Evolutionary conservation across 2,113 vertebrate genomes (phyloP).

Genomic region (Morone saxatilis): DNA sequence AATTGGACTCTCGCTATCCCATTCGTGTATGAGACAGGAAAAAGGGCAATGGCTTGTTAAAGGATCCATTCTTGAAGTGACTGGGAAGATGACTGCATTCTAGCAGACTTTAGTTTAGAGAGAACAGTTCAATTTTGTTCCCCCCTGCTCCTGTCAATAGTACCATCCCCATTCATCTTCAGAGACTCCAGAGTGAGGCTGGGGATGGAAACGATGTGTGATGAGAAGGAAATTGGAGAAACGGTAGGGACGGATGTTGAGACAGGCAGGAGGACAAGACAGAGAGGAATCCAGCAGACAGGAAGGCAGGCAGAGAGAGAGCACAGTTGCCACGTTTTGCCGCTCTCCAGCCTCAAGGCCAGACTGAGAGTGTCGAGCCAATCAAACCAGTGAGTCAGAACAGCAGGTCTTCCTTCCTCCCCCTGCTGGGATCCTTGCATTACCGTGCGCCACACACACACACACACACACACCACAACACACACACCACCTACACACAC

Average conservation of each 20-base stretch:
- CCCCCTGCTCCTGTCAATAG: constrained; percentile 2
- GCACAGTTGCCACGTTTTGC: constrained; percentile 51
- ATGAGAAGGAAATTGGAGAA: not conserved
- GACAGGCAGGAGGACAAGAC: constrained; percentile 15
- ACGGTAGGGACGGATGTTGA: not conserved
- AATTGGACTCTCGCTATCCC: not conserved
- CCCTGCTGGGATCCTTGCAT: constrained; percentile 49
- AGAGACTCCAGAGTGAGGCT: not conserved
- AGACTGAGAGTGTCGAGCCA: constrained; percentile 61
- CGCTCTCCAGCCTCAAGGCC: constrained; percentile 35
- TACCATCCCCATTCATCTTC: not conserved
- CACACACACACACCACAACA: constrained; percentile 21
- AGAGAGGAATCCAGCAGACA: constrained; percentile 19
- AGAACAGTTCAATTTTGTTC: not conserved
- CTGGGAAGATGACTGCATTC: not conserved
- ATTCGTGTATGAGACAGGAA: not conserved
- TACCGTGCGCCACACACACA: constrained; percentile 27
- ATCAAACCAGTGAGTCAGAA: constrained; percentile 59
- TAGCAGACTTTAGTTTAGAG: not conserved
- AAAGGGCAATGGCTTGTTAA: not conserved
- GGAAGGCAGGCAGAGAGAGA: constrained; percentile 13
- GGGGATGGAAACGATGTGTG: not conserved
- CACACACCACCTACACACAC: constrained; percentile 21
- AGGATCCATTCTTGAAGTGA: not conserved
- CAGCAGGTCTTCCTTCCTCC: constrained; percentile 52